Conservation (phyloP, 2,113 vertebrate genomes). For the Labeo rohita region DNA sequence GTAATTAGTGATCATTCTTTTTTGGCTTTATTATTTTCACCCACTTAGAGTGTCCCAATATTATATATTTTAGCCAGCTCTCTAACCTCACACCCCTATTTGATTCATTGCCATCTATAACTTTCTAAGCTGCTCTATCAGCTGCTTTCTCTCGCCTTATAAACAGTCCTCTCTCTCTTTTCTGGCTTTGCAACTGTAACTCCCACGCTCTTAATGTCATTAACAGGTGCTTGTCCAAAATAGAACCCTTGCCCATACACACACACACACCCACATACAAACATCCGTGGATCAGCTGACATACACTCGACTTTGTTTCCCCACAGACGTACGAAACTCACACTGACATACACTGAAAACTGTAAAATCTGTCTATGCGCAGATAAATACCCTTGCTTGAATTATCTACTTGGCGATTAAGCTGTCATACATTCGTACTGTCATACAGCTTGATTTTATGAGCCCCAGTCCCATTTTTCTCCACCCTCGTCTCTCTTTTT, state of each 20-base stretch:
- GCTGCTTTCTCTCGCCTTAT: neutral
- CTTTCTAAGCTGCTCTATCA: neutral
- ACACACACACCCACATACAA: slow-evolving; percentile 12
- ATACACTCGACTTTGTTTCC: slow-evolving; percentile 25
- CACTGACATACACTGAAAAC: neutral
- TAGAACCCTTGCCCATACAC: slow-evolving; percentile 64
- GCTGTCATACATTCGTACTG: neutral
- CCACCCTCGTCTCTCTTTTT: slow-evolving; percentile 40
- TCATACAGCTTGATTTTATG: slow-evolving; percentile 27
- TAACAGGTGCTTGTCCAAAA: slow-evolving; percentile 82
- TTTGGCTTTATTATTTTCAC: neutral
- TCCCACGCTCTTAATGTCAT: slow-evolving; percentile 74
- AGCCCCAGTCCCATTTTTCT: neutral
- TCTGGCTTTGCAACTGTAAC: slow-evolving; percentile 22
- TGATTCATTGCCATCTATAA: neutral
- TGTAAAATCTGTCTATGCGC: neutral
- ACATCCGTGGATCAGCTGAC: slow-evolving; percentile 22
- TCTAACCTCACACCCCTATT: neutral
- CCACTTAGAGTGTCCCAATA: neutral
- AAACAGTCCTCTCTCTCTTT: slow-evolving; percentile 35
- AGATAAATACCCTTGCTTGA: neutral
- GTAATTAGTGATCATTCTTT: neutral
- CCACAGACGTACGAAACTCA: neutral
- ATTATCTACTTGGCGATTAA: neutral
- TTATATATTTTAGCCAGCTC: neutral